Evolutionary conservation across 2,797 vertebrate genomes (phyloP), one percentile per base, ranked within the genome.

Genomic region (Echiichthys vipera): DNA sequence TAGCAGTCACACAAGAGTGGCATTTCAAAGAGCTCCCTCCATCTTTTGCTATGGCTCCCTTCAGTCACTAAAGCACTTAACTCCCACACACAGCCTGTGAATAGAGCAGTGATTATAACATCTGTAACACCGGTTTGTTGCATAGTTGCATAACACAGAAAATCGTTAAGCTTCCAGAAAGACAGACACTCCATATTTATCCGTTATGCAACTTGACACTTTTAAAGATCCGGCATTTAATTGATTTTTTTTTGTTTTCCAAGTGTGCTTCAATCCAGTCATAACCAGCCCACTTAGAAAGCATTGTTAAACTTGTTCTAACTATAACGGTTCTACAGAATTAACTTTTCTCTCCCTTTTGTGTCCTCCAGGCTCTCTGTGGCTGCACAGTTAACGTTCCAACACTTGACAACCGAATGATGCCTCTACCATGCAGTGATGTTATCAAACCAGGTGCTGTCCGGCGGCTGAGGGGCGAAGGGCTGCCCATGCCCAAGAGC

Each of bases 311-410:
- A 83, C 57, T 10, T 53, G 15, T 51, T 50, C 65, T 65, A 59
- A 56, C 69, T 84, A 65, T 45, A 69, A 30, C 49, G 45, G 29
- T 36, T 58, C 55, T 43, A 2, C 37, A 84, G 11, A 43, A 47
- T 72, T 86, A 77, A 89, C 34, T 2, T 45, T 34, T 30, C 4
- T n/a, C 18, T 70, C 42, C 5, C 5, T 46, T 39, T 34, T 20
- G 27, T 51, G 39, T 43, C 46, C 70, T 70, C 65, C 92, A 99
- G 98, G 97, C 98, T 78, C 95, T 99, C 63, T 98, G 97, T 27
- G 97, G 97, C 88, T 99, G 97, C 91, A 98, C 97, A 3, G 94
- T 99, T 67, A 99, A 96, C 86, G 97, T 99, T 89, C 98, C 97
- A 56, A 99, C 97, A 34, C 95, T 99, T 0, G 97, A 99, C 13